Evolutionary conservation across 2,113 vertebrate species (phyloP), one percentile per base, ranked within the genome.

Genomic region (Lonchura striata): DNA sequence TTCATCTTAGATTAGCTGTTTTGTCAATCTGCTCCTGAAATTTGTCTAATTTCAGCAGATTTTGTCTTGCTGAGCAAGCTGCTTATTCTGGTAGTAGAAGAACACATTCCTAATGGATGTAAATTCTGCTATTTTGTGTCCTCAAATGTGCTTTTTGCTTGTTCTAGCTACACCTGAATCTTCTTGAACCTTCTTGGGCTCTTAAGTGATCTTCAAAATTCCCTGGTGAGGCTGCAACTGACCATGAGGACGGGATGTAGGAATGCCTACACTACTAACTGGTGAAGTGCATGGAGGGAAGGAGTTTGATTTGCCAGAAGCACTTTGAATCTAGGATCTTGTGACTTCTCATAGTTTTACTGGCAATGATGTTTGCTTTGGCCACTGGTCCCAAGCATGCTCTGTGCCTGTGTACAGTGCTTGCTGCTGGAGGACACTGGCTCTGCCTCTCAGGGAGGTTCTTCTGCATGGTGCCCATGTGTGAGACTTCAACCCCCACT

Each of bases 401-500:
- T 13, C 49, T 56, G 10, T 41, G 35, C 28, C 18, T 8, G 10
- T 0, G 0, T 15, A 7, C 4, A n/a, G 49, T 17, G 23, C 11
- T 30, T 41, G 44, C 24, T 86, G 52, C 50, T 56, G 53, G 44
- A 64, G 18, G 16, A 24, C 6, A 8, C 6, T 46, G 23, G 21
- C 27, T 86, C 21, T 75, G 4, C 42, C 56, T 75, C 2, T 0
- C 30, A 33, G 7, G 5, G 21, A 30, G 16, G 33, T 19, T 68
- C 19, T 37, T 86, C 15, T 42, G 27, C 20, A 5, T 35, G 22
- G 10, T 83, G 37, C 11, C 24, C 13, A 13, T 3, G 1, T 27
- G 22, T 63, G 28, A 61, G 57, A 31, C 44, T 63, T 50, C 49
- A 53, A 5, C 19, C 42, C 42, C 39, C 57, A 11, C 33, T 47